A percentile compares a stretch with the other conserved stretches of the same genome.
Conservation (phyloP, 2,888 invertebrate genomes). For the Strigamia maritima region DNA sequence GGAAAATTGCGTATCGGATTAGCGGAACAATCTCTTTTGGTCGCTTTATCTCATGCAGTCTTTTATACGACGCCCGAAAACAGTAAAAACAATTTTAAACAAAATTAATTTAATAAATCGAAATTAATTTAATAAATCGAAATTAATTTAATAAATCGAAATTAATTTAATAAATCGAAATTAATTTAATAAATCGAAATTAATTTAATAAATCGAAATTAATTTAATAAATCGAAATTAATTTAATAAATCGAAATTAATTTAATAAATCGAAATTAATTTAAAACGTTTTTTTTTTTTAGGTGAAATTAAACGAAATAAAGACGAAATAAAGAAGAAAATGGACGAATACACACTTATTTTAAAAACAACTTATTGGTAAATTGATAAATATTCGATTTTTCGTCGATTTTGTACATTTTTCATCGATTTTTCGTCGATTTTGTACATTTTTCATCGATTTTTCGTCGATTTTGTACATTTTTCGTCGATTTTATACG, state of each 20-base stretch:
- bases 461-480: too few relatives aligned
- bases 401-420: neutral
- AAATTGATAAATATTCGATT: conserved; percentile 45
- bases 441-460: too few relatives aligned
- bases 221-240: too few relatives aligned
- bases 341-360: conserved; percentile 71
- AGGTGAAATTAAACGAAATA: conserved; percentile 52
- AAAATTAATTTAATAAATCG: too few relatives aligned
- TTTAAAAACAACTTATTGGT: conserved; percentile 92
- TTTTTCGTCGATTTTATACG: too few relatives aligned
- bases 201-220: too few relatives aligned
- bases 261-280: neutral
- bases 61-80: conserved; percentile 74
- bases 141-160: too few relatives aligned
- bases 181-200: too few relatives aligned
- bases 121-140: too few relatives aligned
- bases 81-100: too few relatives aligned
- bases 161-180: too few relatives aligned
- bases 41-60: conserved; percentile 83
- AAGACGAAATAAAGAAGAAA: conserved; percentile 69
- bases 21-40: conserved; percentile 91
- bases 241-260: neutral
- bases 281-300: conserved; percentile 41
- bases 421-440: neutral
- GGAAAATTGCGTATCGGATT: conserved; percentile 94